Evolutionary conservation across 2,797 vertebrate genomes (phyloP).

Genomic region (Chromobotia macracanthus): DNA sequence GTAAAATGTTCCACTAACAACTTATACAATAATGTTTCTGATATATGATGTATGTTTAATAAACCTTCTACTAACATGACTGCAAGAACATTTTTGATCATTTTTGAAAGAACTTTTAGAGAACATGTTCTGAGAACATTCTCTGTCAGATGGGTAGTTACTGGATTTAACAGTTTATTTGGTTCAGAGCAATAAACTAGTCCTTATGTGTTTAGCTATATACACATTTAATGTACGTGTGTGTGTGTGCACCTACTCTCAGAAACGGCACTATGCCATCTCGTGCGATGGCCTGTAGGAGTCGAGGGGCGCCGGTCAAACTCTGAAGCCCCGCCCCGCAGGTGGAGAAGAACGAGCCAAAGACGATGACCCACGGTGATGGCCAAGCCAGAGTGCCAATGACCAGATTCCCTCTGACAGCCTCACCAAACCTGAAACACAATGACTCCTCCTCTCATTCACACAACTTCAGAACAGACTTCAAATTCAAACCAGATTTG

Average conservation of each 20-base stretch:
- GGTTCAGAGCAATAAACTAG: no score
- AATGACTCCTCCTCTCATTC: neutral
- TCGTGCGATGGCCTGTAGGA: slow-evolving; percentile 93
- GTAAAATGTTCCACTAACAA: no score
- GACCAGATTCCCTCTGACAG: slow-evolving; percentile 92
- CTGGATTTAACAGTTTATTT: no score
- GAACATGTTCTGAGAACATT: no score
- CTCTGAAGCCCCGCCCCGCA: slow-evolving; percentile 97
- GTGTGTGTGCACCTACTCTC: slow-evolving; percentile 77
- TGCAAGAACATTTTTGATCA: no score
- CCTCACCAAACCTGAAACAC: slow-evolving; percentile 87
- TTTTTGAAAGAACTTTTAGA: no score
- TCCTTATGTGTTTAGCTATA: no score
- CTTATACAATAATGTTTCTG: no score
- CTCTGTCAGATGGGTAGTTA: no score
- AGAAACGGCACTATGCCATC: slow-evolving; percentile 94
- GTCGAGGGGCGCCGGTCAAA: slow-evolving; percentile 93
- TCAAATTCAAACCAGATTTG: neutral
- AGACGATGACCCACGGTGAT: slow-evolving; percentile 95
- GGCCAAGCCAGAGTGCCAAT: slow-evolving; percentile 95
- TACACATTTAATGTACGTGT: no score
- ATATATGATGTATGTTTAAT: no score
- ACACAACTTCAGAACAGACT: neutral
- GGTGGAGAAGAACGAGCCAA: slow-evolving; percentile 96
- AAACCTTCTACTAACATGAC: no score